Conservation (phyloP, 2,888 invertebrate genomes). For the Spilosoma lubricipeda region DNA sequence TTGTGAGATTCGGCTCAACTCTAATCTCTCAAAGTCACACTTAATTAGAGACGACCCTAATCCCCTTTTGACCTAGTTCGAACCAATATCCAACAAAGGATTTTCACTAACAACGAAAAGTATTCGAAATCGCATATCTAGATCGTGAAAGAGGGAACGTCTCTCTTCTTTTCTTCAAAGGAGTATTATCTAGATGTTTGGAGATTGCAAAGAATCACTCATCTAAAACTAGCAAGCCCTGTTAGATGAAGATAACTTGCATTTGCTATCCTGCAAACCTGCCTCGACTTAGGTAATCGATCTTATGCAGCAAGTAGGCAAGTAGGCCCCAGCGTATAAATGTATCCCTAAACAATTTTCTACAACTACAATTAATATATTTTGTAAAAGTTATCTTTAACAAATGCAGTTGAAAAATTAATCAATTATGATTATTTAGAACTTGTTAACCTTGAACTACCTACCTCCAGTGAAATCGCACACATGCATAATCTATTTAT, state of each 20-base stretch:
- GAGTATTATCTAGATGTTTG: neutral
- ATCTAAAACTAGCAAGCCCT: neutral
- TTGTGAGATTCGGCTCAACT: neutral
- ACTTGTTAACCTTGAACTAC: neutral
- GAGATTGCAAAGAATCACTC: neutral
- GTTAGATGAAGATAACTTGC: neutral
- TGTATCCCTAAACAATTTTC: neutral
- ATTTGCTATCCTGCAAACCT: neutral
- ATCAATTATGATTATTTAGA: too few species aligned
- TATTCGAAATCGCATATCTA: neutral
- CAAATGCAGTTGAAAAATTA: neutral
- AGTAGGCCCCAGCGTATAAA: neutral
- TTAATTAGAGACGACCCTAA: neutral
- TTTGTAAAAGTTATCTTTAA: neutral
- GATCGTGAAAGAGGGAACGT: neutral
- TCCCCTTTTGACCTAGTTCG: neutral
- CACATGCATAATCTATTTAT: conserved; percentile 5
- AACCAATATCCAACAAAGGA: neutral
- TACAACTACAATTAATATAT: neutral
- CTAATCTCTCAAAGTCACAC: neutral
- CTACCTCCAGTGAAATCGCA: neutral
- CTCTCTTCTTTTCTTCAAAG: neutral
- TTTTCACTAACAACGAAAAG: neutral
- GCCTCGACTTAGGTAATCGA: neutral
- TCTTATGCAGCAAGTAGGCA: neutral